Percentiles rank a stretch among this genome's conserved stretches.
Evolutionary conservation across 2,888 invertebrate species (phyloP).

Genomic region (Mesorhabditis belari): DNA sequence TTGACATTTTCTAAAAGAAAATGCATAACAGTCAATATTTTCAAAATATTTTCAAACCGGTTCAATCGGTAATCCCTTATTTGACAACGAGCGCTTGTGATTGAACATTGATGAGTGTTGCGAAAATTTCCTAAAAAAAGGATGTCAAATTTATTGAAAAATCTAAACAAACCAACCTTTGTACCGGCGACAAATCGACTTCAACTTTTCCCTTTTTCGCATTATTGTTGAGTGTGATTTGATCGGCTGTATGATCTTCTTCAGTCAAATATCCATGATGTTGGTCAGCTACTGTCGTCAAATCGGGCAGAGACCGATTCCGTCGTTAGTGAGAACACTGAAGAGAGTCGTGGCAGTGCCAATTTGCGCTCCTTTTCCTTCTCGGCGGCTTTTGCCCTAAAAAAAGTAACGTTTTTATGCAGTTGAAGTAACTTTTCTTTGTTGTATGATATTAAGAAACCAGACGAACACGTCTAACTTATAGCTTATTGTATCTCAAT

Average conservation of each 20-base stretch:
- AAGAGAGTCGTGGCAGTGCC: slow-evolving; percentile 40
- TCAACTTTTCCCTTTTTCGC: no score
- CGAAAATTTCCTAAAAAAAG: not conserved
- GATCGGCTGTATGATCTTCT: no score
- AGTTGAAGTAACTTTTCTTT: no score
- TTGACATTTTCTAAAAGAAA: no score
- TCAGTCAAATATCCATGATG: slow-evolving; percentile 2
- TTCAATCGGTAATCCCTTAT: slow-evolving; percentile 12
- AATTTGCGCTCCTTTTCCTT: not conserved
- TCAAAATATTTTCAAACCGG: slow-evolving; percentile 14
- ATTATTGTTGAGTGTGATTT: no score
- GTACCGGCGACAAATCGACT: no score
- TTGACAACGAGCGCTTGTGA: slow-evolving; percentile 16
- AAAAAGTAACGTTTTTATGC: not conserved
- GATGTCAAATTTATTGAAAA: no score
- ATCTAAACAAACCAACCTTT: no score
- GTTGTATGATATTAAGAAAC: no score
- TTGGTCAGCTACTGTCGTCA: slow-evolving; percentile 16
- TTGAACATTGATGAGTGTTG: slow-evolving; percentile 13
- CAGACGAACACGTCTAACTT: no score
- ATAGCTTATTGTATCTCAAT: no score
- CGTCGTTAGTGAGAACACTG: slow-evolving; percentile 35
- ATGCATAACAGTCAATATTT: no score
- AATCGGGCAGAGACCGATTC: slow-evolving; percentile 46
- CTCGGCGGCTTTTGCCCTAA: not conserved